Base-by-base conservation (phyloP, 1,140 invertebrate genomes). In the Holcopasites calliopsidis region DNA sequence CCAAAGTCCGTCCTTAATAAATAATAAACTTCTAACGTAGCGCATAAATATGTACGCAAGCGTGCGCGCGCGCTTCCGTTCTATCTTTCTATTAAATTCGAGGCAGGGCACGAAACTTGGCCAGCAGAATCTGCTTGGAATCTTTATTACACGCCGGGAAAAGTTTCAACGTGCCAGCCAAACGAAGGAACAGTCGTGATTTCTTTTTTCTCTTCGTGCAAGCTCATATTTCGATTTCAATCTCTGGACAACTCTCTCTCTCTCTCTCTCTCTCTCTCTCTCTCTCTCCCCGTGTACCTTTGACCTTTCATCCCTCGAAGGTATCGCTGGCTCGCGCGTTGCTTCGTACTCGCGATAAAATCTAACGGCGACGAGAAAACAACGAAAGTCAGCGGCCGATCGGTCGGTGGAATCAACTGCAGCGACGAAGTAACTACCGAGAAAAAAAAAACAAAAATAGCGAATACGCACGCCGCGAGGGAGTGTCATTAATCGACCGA, bases 401-500 rank as follows among this genome's bases (percentile, higher is more conserved):
- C n/a, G n/a, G n/a, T 33, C 44, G 44, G 26, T 50, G 8, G 10
- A 16, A 50, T 65, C 33, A 33, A 18, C n/a, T 23, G 4, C n/a
- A 31, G 28, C n/a, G n/a, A 50, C 23, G 11, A 2, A 11, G 16
- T 6, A 16, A 5, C 18, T 35, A 52, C 44, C 18, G 21, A 50
- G 6, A 18, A 16, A 65, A 38, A 65, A 66, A 52, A 50, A 35
- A 13, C 23, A 18, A 1, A n/a, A n/a, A n/a, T n/a, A 47, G 44
- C 13, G 58, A 11, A 60, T 26, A 49, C 33, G 16, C 5, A 23
- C 42, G 7, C 8, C n/a, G 42, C 16, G 35, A 13, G 21, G 28
- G 28, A 23, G 71, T 65, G 40, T 74, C 61, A 33, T 66, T 54
- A 65, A 74, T 74, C 61, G 62, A 74, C 50, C 50, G 38, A 74